These are phyloP conservation scores for Pyxicephalus adspersus DNA, from an alignment of 2,113 vertebrate genomes.

Conservation along the genomic window DNA sequence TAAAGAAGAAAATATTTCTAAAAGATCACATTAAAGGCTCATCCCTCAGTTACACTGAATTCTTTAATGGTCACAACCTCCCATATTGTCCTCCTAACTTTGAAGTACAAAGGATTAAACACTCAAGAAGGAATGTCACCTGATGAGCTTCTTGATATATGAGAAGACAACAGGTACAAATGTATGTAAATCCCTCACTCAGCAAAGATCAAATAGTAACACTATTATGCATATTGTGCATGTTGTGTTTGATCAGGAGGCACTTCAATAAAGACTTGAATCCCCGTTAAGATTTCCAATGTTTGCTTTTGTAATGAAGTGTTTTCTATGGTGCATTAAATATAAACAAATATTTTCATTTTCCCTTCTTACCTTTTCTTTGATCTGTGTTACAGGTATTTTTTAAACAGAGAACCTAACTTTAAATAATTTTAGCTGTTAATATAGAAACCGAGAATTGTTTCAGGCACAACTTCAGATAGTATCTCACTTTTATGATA, in stretches of 20 bases:
- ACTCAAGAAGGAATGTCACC: constrained; percentile 46
- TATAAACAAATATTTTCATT: not conserved
- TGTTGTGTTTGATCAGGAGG: constrained; percentile 34
- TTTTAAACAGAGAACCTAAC: not conserved
- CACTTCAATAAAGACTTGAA: constrained; percentile 42
- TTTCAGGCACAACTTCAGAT: no score
- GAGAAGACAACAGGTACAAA: constrained; percentile 42
- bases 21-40: not conserved
- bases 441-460: not conserved
- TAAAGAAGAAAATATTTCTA: constrained; percentile 19
- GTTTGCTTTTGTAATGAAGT: constrained; percentile 43
- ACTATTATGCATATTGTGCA: not conserved
- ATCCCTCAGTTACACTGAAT: constrained; percentile 14
- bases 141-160: constrained; percentile 27
- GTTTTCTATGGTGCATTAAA: not conserved
- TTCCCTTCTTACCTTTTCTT: constrained; percentile 3
- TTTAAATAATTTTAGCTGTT: not conserved
- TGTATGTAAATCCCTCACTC: constrained; percentile 53
- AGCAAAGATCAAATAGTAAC: constrained; percentile 42
- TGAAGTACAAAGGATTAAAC: constrained; percentile 53
- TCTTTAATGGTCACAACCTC: constrained; percentile 27
- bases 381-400: constrained; percentile 8
- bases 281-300: not conserved
- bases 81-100: constrained; percentile 38
- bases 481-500: no score